A percentile compares a stretch with the other conserved stretches of the same genome.
phyloP scores from a whole-genome alignment of 2,797 vertebrate genomes.

The Siniperca scherzeri region DNA sequence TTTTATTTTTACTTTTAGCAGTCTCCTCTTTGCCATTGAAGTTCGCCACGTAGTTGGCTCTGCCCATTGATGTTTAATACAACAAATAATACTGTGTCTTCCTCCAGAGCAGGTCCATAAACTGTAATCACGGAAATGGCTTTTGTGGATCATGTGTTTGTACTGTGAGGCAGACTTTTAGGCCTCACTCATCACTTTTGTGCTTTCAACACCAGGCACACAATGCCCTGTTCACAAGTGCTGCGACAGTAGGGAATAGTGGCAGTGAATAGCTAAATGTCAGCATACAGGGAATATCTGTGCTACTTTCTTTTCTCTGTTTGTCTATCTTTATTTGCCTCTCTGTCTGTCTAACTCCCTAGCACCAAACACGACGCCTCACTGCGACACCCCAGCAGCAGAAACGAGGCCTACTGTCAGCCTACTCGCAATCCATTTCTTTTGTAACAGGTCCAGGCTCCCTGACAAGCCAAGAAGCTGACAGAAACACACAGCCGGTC shows the following conservation, averaged over 20 bases:
- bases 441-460: conserved; percentile 64
- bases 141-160: conserved; percentile 35
- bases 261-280: conserved; percentile 33
- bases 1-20: not conserved
- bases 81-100: conserved; percentile 10
- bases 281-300: conserved; percentile 26
- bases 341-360: conserved; percentile 8
- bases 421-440: conserved; percentile 56
- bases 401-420: conserved; percentile 40
- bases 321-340: conserved; percentile 23
- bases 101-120: not conserved
- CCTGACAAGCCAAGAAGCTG: conserved; percentile 53
- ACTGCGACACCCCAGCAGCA: not conserved
- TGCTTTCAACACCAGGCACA: conserved; percentile 35
- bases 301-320: conserved; percentile 26
- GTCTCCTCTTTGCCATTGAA: not conserved
- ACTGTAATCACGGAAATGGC: not conserved
- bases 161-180: conserved; percentile 8
- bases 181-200: conserved; percentile 36
- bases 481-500: conserved; percentile 51
- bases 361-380: conserved; percentile 11
- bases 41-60: not conserved
- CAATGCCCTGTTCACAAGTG: conserved; percentile 35
- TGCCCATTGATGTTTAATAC: conserved; percentile 14
- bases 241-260: conserved; percentile 15